phyloP scores from a whole-genome alignment of 2,113 vertebrate genomes.

The Coturnix japonica region DNA sequence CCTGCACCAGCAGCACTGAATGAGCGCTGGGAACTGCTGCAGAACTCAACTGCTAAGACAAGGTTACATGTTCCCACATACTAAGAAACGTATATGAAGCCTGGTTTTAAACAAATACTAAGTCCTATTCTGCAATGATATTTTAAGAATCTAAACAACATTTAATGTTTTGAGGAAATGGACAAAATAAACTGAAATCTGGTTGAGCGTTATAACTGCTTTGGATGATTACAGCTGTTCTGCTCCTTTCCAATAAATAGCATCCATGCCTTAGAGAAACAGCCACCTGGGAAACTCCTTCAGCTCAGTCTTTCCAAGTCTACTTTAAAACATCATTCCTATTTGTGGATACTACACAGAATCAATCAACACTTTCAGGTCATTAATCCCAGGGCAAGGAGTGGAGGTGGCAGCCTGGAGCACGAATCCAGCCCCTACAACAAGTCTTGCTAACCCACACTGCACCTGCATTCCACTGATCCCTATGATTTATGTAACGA shows the following conservation, averaged over 20 bases:
- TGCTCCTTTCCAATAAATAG: not conserved
- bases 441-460: not conserved
- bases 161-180: not conserved
- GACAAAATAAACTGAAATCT: not conserved
- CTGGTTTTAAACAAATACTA: not conserved
- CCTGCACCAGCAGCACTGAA: not conserved
- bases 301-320: not conserved
- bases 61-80: not conserved
- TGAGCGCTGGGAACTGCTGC: not conserved
- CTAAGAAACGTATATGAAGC: not conserved
- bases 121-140: not conserved
- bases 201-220: not conserved
- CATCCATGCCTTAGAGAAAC: not conserved
- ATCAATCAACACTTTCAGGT: not conserved
- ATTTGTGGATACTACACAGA: accelerated
- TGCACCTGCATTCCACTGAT: not conserved
- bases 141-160: not conserved
- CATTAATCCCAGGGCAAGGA: not conserved
- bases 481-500: not conserved
- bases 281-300: not conserved
- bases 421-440: not conserved
- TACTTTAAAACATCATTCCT: not conserved
- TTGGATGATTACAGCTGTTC: not conserved
- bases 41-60: not conserved
- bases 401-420: not conserved